Evolutionary conservation across 2,888 invertebrate genomes (phyloP).

Genomic region (Tanytarsus gracilentus): DNA sequence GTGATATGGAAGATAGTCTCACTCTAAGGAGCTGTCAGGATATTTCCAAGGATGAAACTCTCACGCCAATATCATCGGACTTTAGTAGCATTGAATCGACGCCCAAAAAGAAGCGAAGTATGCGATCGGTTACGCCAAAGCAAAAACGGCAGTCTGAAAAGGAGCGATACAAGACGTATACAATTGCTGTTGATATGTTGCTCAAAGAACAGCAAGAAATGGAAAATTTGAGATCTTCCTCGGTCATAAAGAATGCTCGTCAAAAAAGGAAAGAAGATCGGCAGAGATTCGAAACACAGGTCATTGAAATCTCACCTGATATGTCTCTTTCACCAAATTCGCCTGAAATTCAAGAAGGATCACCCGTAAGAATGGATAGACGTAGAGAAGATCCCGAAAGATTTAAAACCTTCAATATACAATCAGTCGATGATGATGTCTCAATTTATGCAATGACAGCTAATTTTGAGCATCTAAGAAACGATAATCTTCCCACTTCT

Average conservation of each 20-base stretch:
- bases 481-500: conserved; percentile 6
- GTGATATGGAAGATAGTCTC: conserved; percentile 53
- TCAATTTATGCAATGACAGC: conserved; percentile 38
- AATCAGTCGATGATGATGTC: conserved; percentile 31
- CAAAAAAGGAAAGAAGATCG: conserved; percentile 58
- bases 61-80: conserved; percentile 60
- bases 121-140: conserved; percentile 56
- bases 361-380: neutral
- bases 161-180: conserved; percentile 76
- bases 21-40: conserved; percentile 51
- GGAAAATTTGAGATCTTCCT: conserved; percentile 29
- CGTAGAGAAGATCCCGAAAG: conserved; percentile 56
- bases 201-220: conserved; percentile 36
- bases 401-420: conserved; percentile 63
- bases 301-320: conserved; percentile 32
- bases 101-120: conserved; percentile 52
- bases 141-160: conserved; percentile 65
- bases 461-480: conserved; percentile 7
- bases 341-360: too few species aligned
- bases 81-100: conserved; percentile 67
- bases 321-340: neutral
- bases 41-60: conserved; percentile 49
- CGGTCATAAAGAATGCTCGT: conserved; percentile 42
- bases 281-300: conserved; percentile 61
- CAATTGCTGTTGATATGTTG: conserved; percentile 57